phyloP scores from a whole-genome alignment of 2,113 vertebrate species.

The Ibidorhyncha struthersii region DNA sequence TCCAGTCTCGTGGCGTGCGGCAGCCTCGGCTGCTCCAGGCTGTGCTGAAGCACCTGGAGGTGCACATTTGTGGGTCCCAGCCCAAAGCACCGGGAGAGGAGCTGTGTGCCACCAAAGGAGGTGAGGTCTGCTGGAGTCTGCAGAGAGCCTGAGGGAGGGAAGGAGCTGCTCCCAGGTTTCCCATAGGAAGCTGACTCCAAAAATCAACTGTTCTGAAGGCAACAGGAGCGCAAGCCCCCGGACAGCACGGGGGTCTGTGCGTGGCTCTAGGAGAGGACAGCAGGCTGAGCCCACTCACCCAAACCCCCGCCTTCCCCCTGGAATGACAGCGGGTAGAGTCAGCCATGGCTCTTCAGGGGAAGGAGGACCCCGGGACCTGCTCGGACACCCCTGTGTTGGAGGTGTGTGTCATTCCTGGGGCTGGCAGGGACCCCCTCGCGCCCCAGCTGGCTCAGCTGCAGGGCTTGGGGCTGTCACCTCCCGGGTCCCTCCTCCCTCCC shows the following conservation, averaged over 20 bases:
- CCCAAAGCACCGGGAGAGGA: background rate
- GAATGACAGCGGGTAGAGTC: background rate
- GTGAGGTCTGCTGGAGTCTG: background rate
- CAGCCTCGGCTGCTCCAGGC: background rate
- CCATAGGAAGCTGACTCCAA: background rate
- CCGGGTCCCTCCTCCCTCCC: background rate
- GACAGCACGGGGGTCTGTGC: background rate
- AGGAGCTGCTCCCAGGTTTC: background rate
- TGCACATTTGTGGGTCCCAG: background rate
- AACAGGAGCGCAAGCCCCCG: rapidly evolving
- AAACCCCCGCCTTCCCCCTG: background rate
- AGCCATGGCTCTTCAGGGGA: background rate
- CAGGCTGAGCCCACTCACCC: background rate
- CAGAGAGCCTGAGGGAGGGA: background rate
- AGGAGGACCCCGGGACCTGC: background rate
- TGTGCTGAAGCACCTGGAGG: background rate
- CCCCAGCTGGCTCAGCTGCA: background rate
- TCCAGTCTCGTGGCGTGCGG: rapidly evolving
- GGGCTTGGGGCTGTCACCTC: background rate
- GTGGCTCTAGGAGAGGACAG: background rate
- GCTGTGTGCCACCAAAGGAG: background rate
- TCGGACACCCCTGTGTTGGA: background rate
- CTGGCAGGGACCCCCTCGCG: rapidly evolving
- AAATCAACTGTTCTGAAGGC: background rate
- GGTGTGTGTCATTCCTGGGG: background rate